Conservation (phyloP, 2,888 invertebrate genomes). For the Conchocele bisecta region DNA sequence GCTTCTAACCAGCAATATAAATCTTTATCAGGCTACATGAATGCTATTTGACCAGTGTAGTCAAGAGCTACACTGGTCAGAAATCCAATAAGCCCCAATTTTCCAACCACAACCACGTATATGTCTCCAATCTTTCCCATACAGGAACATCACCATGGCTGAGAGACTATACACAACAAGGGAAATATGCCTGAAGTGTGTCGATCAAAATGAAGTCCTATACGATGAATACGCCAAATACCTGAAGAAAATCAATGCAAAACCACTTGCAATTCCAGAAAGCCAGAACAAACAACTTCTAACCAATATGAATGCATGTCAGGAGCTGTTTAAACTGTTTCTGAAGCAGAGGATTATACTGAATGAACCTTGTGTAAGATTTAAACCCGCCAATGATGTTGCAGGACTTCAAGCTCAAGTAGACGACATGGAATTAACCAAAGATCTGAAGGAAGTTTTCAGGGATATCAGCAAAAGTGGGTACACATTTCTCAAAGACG, state of each 20-base stretch:
- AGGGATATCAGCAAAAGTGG: conserved; percentile 34
- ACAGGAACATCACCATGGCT: too few species aligned
- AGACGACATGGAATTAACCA: conserved; percentile 32
- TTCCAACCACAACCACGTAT: too few species aligned
- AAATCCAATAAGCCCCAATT: too few species aligned
- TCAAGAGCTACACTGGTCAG: too few species aligned
- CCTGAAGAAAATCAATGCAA: conserved; percentile 25
- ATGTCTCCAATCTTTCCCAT: too few species aligned
- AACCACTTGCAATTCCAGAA: conserved; percentile 21
- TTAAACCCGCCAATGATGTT: conserved; percentile 39
- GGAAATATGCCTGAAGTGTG: conserved; percentile 38
- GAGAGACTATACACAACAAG: too few species aligned
- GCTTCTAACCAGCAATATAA: too few species aligned
- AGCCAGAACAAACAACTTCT: conserved; percentile 39
- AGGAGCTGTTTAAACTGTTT: conserved; percentile 33
- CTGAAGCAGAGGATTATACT: conserved; percentile 46
- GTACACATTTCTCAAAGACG: conserved; percentile 37
- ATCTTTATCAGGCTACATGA: too few species aligned
- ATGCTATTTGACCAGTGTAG: too few species aligned
- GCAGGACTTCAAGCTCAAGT: conserved; percentile 44
- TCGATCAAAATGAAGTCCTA: conserved; percentile 51
- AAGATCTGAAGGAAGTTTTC: conserved; percentile 34
- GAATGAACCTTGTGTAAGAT: conserved; percentile 48
- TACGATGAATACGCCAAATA: conserved; percentile 47
- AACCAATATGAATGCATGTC: conserved; percentile 36